Percentiles rank a stretch among this genome's conserved stretches.
Conservation (phyloP, 2,113 vertebrate species). For the Otocyon megalotis region DNA sequence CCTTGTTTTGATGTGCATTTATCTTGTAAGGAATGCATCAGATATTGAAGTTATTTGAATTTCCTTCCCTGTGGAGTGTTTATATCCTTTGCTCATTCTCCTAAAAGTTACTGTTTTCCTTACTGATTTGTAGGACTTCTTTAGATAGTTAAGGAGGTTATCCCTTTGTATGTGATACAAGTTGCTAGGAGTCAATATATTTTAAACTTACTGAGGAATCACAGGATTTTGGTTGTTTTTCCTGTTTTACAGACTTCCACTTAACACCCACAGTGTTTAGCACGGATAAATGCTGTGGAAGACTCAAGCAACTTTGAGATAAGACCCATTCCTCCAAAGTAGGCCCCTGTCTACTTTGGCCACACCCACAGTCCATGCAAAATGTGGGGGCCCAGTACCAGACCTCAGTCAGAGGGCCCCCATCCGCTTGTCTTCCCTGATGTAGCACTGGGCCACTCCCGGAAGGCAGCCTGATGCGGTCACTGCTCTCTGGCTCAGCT, state of each 20-base stretch:
- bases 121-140: background rate
- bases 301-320: background rate
- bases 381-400: background rate
- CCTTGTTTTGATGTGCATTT: background rate
- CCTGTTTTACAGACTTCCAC: background rate
- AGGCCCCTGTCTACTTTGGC: background rate
- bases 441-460: background rate
- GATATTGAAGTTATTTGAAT: background rate
- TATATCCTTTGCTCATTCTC: background rate
- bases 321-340: background rate
- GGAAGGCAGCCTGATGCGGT: background rate
- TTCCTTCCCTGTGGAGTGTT: background rate
- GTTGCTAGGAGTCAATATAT: background rate
- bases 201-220: background rate
- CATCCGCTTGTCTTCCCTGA: background rate
- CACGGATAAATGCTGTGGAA: background rate
- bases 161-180: background rate
- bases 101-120: background rate
- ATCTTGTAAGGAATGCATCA: background rate
- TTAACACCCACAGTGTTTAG: background rate
- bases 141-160: background rate
- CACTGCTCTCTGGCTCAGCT: background rate
- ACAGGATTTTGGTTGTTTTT: background rate
- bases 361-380: fast-evolving
- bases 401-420: background rate